Evolutionary conservation across 2,113 vertebrate species (phyloP).

Genomic region (human (Homo sapiens)): DNA sequence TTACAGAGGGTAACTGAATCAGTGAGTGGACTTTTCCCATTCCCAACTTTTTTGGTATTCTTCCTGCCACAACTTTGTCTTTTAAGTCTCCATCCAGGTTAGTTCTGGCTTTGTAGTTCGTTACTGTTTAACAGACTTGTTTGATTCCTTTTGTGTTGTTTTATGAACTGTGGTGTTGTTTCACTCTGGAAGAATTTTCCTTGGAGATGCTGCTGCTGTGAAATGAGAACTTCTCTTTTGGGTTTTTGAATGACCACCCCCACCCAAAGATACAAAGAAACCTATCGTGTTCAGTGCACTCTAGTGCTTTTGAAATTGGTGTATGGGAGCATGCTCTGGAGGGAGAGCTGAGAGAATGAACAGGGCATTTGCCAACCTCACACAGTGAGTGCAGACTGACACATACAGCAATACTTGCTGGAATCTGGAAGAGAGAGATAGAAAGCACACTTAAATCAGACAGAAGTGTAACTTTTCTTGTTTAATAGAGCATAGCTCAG

Average conservation of each 20-base stretch:
- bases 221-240: background rate
- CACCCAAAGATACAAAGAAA: background rate
- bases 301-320: background rate
- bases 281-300: background rate
- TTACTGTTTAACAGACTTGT: background rate
- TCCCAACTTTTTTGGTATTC: background rate
- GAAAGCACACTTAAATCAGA: fast-evolving
- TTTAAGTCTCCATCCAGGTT: background rate
- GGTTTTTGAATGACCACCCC: background rate
- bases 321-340: background rate
- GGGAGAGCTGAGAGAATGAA: background rate
- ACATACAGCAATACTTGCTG: fast-evolving
- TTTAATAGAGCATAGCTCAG: background rate
- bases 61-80: background rate
- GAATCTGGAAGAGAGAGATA: background rate
- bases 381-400: fast-evolving
- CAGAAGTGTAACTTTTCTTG: background rate
- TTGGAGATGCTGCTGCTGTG: background rate
- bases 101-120: background rate
- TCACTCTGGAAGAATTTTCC: background rate
- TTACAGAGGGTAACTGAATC: background rate
- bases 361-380: background rate
- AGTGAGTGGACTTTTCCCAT: background rate
- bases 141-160: background rate
- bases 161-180: background rate